Base-by-base conservation (phyloP, 2,113 vertebrate genomes). In the Ophthalmolycus amberensis region DNA sequence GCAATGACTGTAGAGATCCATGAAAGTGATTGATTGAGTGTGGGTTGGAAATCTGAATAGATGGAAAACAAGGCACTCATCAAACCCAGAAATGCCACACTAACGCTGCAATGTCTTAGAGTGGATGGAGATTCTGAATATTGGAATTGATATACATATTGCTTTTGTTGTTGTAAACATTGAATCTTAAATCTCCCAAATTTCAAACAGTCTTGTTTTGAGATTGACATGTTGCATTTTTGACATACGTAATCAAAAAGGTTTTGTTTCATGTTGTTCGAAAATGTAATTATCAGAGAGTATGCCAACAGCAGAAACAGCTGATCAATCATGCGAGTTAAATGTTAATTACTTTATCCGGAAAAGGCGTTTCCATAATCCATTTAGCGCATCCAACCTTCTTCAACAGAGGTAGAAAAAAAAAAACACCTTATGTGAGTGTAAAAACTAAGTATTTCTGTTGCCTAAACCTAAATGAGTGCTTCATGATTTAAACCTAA, bases 21-120 rank as follows among this genome's bases (percentile, higher is more conserved):
- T 87, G 71, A 66, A 84, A 79, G 81, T 83, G 83, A 93, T 70
- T 88, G 85, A 91, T 83, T 63, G 78, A 84, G 72, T 15, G 52
- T 81, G 62, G 59, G 48, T 60, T 74, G 32, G 56, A 75, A 75
- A 78, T 82, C 58, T 80, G 67, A 86, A 85, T 79, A 62, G 70
- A 78, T 65, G 46, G 12, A 87, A 79, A 58, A 50, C n/a, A 65
- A 46, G 25, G 58, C 44, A 65, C 48, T 44, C 22, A 65, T 85
- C 77, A 80, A 69, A 83, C 34, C 11, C 16, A 75, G 71, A 76
- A n/a, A n/a, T 50, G n/a, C 9, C 44, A 37, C 56, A 67, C 18
- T 50, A 72, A 65, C 20, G 10, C 44, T 56, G 34, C 22, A 74
- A 20, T 38, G 15, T 71, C 40, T 58, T 4, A 60, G 2, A 25